phyloP scores from a whole-genome alignment of 2,797 vertebrate genomes.

The Cossypha dichroa region DNA sequence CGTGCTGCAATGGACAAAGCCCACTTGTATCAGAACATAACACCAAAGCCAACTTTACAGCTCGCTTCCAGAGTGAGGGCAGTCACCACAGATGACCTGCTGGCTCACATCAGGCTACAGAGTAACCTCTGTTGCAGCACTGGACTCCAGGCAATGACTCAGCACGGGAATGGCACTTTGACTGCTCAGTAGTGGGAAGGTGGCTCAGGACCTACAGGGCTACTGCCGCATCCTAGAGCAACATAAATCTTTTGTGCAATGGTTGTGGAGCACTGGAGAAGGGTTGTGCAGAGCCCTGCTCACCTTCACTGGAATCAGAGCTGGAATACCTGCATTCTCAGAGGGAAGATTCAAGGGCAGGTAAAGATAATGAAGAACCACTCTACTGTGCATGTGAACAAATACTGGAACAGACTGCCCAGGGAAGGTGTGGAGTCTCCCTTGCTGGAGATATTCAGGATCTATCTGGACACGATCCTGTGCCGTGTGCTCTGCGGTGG shows the following conservation, averaged over 20 bases:
- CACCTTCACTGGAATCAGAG: background rate
- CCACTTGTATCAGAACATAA: background rate
- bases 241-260: background rate
- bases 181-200: background rate
- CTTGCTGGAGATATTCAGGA: background rate
- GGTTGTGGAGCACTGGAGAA: background rate
- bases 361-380: background rate
- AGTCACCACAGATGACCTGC: background rate
- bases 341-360: background rate
- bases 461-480: background rate
- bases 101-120: accelerated
- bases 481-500: background rate
- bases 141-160: accelerated
- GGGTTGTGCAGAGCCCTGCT: background rate
- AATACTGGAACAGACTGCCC: too few species aligned
- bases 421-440: background rate
- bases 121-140: accelerated
- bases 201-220: background rate
- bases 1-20: background rate
- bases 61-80: background rate
- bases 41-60: background rate
- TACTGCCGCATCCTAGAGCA: accelerated
- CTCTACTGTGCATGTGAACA: accelerated
- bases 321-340: background rate
- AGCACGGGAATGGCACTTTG: background rate